Evolutionary conservation across 2,113 vertebrate genomes (phyloP).

Genomic region (Promerops cafer): DNA sequence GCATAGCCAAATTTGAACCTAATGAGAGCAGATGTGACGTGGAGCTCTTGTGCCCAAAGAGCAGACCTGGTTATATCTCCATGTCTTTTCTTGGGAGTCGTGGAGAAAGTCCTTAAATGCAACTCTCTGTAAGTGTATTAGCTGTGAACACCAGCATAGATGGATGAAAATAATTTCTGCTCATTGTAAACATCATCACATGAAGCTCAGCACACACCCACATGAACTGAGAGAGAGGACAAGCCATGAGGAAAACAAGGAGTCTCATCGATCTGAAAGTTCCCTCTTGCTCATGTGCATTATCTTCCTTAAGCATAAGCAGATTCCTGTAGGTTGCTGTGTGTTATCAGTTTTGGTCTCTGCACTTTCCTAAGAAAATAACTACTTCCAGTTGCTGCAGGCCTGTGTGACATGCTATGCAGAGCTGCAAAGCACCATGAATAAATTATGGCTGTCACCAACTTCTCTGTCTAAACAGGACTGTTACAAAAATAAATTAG

Average conservation of each 20-base stretch:
- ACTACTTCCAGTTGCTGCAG: neutral
- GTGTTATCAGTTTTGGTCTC: conserved; percentile 15
- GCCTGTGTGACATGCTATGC: neutral
- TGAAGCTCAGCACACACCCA: neutral
- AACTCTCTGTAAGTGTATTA: neutral
- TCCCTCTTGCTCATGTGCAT: neutral
- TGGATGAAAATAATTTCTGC: neutral
- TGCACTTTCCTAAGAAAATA: conserved; percentile 33
- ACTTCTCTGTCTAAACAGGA: neutral
- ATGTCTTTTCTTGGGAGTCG: neutral
- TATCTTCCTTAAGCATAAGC: neutral
- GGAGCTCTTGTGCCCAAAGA: neutral
- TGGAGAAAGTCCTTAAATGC: neutral
- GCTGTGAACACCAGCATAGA: neutral
- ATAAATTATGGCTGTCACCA: conserved; percentile 57
- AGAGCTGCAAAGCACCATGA: conserved; percentile 34
- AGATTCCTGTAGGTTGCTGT: neutral
- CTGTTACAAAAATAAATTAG: conserved; percentile 55
- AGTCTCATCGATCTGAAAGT: neutral
- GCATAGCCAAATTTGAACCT: conserved; percentile 48
- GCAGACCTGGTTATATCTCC: neutral
- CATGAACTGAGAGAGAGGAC: neutral
- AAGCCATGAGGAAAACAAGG: neutral
- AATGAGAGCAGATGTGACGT: conserved; percentile 35
- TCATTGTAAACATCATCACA: neutral